Percentiles rank a stretch among this genome's conserved stretches.
Conservation (phyloP, 2,113 vertebrate species). For the Xerus inauris region DNA sequence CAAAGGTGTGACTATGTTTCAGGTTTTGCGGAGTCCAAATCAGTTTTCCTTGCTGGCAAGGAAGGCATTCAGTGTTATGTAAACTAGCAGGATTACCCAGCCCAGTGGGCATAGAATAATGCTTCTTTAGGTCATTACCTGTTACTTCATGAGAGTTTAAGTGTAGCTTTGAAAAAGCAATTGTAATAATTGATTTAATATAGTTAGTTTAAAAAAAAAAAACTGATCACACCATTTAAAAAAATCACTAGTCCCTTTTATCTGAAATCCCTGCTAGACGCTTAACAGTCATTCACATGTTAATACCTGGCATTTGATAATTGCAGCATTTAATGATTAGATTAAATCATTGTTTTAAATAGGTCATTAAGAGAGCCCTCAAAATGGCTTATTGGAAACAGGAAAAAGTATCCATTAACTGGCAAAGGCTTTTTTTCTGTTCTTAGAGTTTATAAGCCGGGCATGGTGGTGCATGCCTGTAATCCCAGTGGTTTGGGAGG, state of each 20-base stretch:
- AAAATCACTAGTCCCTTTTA: conserved; percentile 7
- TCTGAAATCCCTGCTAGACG: background rate
- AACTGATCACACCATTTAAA: background rate
- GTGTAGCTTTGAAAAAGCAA: background rate
- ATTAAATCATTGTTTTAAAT: no score
- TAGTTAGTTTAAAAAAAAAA: background rate
- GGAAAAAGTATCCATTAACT: conserved; percentile 4
- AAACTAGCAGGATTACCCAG: background rate
- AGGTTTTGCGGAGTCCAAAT: background rate
- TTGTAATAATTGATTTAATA: background rate
- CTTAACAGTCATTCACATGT: background rate
- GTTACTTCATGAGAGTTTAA: background rate
- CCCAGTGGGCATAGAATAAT: background rate
- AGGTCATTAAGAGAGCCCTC: conserved; percentile 28
- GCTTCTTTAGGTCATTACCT: background rate
- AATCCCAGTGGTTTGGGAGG: no score
- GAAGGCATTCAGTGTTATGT: background rate
- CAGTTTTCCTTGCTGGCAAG: background rate
- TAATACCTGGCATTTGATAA: background rate
- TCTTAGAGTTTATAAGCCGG: conserved; percentile 26
- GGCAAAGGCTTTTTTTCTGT: background rate
- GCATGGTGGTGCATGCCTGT: no score
- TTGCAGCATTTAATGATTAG: background rate
- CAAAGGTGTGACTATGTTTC: fast-evolving
- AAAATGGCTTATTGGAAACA: background rate